Base-by-base conservation (phyloP, 2,797 vertebrate species). In the Lacerta agilis region DNA sequence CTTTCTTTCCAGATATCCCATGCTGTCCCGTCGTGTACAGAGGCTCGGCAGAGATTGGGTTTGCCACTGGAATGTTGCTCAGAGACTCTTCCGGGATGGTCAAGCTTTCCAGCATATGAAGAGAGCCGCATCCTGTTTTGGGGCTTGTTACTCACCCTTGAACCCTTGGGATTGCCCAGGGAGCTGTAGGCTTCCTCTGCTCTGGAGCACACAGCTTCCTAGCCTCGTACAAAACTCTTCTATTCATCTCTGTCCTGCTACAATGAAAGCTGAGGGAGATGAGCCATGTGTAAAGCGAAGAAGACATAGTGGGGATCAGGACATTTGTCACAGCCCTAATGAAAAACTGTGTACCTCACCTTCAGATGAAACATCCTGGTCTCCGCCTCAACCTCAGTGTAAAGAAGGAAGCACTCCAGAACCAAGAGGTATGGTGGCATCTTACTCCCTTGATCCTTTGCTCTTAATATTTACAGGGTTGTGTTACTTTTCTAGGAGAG, bases 21-120 rank as follows among this genome's bases (percentile, higher is more conserved):
- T 99, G 98, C 97, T 98, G 93, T 93, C 97, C 86, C 97, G 95
- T 88, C 96, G 96, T 23, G 84, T 98, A 96, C 98, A 92, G 93
- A 96, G 95, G 90, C 91, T 97, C 93, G 95, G 96, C 95, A 96
- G 97, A 94, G 97, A 96, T 92, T 95, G 96, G 89, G 90, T 95
- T 0, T 11, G 95, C 86, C 95, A 95, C 85, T 95, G 96, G 92
- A 95, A 94, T 79, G 90, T 92, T 64, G 94, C 96, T 87, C 95
- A 94, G 89, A 92, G 90, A 82, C 86, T 90, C 1, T 11, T 95
- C 92, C 96, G 92, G 86, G 96, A 85, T 93, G 94, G 92, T 90
- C 91, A 95, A 13, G 36, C 95, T 91, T 93, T 92, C 90, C 95
- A 82, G 91, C 95, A 84, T 78, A 49, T 92, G 91, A 97, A 96